A percentile compares a stretch with the other conserved stretches of the same genome.
phyloP scores from a whole-genome alignment of 2,113 vertebrate genomes.

The Pangasianodon gigas region DNA sequence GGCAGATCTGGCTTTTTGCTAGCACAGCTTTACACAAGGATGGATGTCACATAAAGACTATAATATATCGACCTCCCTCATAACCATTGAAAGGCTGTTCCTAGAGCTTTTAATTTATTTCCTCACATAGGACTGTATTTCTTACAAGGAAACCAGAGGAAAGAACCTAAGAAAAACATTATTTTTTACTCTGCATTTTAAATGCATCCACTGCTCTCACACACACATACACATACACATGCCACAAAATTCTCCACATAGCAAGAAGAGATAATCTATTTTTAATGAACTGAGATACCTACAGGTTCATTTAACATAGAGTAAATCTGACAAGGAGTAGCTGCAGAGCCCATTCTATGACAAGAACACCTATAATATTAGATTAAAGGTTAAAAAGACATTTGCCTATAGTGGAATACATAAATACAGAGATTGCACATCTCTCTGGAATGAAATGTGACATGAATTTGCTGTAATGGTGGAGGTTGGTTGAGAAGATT shows the following conservation, averaged over 20 bases:
- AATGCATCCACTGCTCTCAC: neutral
- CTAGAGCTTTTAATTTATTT: slow-evolving; percentile 66
- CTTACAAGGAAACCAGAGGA: slow-evolving; percentile 40
- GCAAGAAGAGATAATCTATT: neutral
- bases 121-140: slow-evolving; percentile 63
- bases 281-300: neutral
- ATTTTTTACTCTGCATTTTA: neutral
- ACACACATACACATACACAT: neutral
- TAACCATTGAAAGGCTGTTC: slow-evolving; percentile 55
- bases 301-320: neutral
- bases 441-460: neutral
- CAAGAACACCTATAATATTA: neutral
- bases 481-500: neutral
- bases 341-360: neutral
- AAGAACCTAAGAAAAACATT: neutral
- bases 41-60: slow-evolving; percentile 72
- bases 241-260: neutral
- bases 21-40: slow-evolving; percentile 63
- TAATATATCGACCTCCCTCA: slow-evolving; percentile 68
- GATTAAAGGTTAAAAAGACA: neutral
- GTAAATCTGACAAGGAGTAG: neutral
- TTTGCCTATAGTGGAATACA: neutral
- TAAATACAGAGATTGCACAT: neutral
- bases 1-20: slow-evolving; percentile 59
- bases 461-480: neutral